Conservation (phyloP, 2,113 vertebrate species). For the Ceyx margarethae region DNA sequence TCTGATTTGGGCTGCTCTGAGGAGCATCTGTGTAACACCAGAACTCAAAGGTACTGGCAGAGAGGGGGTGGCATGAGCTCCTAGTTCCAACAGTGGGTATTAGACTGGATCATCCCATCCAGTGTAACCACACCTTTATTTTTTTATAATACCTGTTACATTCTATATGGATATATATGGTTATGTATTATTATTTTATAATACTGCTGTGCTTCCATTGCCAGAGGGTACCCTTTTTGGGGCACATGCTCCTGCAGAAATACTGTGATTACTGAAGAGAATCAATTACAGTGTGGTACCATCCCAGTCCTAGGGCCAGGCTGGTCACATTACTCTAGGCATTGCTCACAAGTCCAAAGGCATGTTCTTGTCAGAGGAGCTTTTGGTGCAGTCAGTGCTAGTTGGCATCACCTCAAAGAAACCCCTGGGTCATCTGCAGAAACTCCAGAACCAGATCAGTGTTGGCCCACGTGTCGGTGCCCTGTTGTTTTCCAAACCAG, state of each 20-base stretch:
- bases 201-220: not conserved
- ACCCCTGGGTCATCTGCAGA: not conserved
- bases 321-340: not conserved
- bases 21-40: not conserved
- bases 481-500: not conserved
- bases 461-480: accelerated
- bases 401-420: not conserved
- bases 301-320: not conserved
- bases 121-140: not conserved
- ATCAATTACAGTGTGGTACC: not conserved
- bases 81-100: not conserved
- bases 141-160: too few species aligned
- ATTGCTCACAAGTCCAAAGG: not conserved
- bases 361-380: not conserved
- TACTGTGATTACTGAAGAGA: not conserved
- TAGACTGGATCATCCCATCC: not conserved
- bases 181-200: not conserved
- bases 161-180: too few species aligned
- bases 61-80: not conserved
- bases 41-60: not conserved
- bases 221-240: not conserved
- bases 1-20: not conserved
- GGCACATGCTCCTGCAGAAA: not conserved
- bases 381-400: not conserved
- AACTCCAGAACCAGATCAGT: not conserved